Evolutionary conservation across 2,888 invertebrate genomes (phyloP), one percentile per base, ranked within the genome.

Genomic region (Achlya flavicornis): DNA sequence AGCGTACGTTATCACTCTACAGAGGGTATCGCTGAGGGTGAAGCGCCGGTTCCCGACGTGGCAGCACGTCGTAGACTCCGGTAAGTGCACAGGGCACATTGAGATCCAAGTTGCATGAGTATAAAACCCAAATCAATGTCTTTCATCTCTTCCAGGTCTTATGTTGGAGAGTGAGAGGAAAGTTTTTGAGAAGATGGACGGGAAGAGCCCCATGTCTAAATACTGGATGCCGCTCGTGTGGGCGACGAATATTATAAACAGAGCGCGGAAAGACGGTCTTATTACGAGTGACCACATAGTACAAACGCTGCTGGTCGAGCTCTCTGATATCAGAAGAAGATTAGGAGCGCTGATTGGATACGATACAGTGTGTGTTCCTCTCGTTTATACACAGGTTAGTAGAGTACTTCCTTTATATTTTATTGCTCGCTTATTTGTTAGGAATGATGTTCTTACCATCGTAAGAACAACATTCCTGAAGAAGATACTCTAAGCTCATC

Each of bases 221-320:
- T 98, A 98, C 85, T 98, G 98, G 98, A 97, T 98, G 97, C 98
- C 98, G 0, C 91, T 98, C 62, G 97, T 98, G 16, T 98, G 98
- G 98, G 98, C 98, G 57, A 97, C 98, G 6, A 98, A 98, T 85
- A 97, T 98, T 70, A 97, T 98, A 73, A 97, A 98, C 88, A 94
- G 98, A 65, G 98, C 98, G 5, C 93, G 98, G 66, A 97, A 97
- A 81, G 98, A 98, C 78, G 96, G 96, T 0, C 92, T 97, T 64
- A 98, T 98, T 73, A 95, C 96, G 61, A 97, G 97, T 75, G 98
- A 98, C 88, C 98, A 98, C 78, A 97, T 98, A 70, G 97, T 98
- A 11, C 98, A 98, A 90, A 98, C 98, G 2, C 95, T 98, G 69
- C 94, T 98, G 64, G 96, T 97, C 70, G 98, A 98, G 87, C 94